Percentiles rank a stretch among this genome's conserved stretches.
phyloP scores from a whole-genome alignment of 2,113 vertebrate species.

The Oreochromis tanganicae region DNA sequence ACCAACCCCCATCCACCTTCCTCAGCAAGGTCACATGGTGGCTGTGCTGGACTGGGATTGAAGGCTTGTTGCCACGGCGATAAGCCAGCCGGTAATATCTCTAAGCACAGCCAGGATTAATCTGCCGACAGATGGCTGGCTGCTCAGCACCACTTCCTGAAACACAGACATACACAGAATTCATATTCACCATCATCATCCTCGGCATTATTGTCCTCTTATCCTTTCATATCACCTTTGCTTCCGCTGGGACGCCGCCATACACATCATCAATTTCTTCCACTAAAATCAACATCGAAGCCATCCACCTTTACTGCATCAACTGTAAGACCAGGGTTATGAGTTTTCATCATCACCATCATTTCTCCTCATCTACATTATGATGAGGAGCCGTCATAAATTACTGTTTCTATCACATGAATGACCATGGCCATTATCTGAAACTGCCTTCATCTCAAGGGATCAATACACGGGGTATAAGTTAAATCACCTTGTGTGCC shows the following conservation, averaged over 20 bases:
- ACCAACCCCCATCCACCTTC: slow-evolving; percentile 32
- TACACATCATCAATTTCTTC: neutral
- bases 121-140: slow-evolving; percentile 75
- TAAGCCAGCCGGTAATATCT: slow-evolving; percentile 77
- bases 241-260: neutral
- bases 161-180: slow-evolving; percentile 29
- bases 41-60: slow-evolving; percentile 67
- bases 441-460: neutral
- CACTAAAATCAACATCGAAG: neutral
- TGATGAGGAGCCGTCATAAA: neutral
- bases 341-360: neutral
- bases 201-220: slow-evolving; percentile 1
- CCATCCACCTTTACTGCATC: neutral
- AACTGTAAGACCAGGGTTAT: neutral
- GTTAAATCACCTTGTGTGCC: neutral
- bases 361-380: neutral
- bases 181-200: slow-evolving; percentile 34
- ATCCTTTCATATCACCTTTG: slow-evolving; percentile 25
- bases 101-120: slow-evolving; percentile 77
- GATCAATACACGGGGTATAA: slow-evolving; percentile 15
- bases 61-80: slow-evolving; percentile 74
- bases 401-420: neutral
- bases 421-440: neutral
- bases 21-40: slow-evolving; percentile 66
- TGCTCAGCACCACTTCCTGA: slow-evolving; percentile 70